Evolutionary conservation across 2,888 invertebrate species (phyloP).

Genomic region (Amiota communis): DNA sequence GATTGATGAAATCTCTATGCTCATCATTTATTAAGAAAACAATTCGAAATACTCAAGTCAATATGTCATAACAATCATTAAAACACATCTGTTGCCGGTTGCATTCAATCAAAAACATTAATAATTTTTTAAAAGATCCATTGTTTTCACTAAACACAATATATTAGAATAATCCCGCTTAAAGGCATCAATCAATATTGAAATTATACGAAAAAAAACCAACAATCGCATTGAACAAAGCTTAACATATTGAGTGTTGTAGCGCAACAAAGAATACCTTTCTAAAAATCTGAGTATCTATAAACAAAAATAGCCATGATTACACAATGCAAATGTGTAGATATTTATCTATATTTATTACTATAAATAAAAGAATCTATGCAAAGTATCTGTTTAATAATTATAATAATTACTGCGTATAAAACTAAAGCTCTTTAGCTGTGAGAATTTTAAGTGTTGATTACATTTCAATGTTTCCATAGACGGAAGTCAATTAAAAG

Average conservation of each 20-base stretch:
- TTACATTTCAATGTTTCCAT: constrained; percentile 17
- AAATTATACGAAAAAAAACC: not conserved
- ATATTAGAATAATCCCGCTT: too few relatives aligned
- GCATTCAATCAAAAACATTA: not conserved
- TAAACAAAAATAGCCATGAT: not conserved
- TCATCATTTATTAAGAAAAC: too few relatives aligned
- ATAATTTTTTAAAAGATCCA: not conserved
- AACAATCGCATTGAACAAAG: constrained; percentile 14
- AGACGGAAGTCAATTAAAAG: constrained; percentile 16
- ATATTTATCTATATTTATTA: too few relatives aligned
- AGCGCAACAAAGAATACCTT: not conserved
- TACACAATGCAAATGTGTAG: not conserved
- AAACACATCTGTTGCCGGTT: not conserved
- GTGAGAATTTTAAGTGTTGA: constrained; percentile 20
- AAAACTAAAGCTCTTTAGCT: constrained; percentile 9
- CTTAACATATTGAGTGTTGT: not conserved
- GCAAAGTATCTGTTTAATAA: too few relatives aligned
- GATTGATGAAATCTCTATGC: too few relatives aligned
- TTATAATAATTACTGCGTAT: too few relatives aligned
- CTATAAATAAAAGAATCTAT: too few relatives aligned
- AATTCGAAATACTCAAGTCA: not conserved
- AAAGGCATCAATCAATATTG: too few relatives aligned
- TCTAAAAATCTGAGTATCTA: not conserved
- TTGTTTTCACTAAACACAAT: not conserved
- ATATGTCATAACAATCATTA: constrained; percentile 1